Percentiles rank a stretch among this genome's conserved stretches.
These are phyloP conservation scores for Drosophila triauraria DNA, from an alignment of 1,140 invertebrate species.

Conservation along the genomic window DNA sequence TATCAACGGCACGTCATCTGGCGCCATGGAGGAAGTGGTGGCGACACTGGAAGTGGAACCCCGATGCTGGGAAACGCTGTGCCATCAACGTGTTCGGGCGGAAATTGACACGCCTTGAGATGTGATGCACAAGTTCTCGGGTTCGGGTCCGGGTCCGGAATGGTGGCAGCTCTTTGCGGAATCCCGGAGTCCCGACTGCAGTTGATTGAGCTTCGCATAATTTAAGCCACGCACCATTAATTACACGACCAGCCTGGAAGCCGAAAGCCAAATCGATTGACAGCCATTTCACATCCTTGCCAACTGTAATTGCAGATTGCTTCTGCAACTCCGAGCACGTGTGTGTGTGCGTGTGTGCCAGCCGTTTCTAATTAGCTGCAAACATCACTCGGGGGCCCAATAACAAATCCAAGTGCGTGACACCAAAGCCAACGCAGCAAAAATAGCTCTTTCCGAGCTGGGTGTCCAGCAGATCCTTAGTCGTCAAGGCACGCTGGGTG, in stretches of 20 bases:
- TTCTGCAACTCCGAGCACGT: conserved; percentile 5
- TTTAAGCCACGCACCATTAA: conserved; percentile 59
- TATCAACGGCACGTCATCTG: conserved; percentile 65
- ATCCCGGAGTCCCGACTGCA: conserved; percentile 19
- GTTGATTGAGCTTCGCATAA: conserved; percentile 72
- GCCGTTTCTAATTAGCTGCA: conserved; percentile 75
- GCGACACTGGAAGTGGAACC: conserved; percentile 15
- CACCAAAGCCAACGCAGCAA: conserved; percentile 49
- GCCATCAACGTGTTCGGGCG: conserved; percentile 72
- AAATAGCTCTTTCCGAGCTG: conserved; percentile 37
- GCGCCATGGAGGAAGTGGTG: conserved; percentile 57
- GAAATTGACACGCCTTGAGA: conserved; percentile 68
- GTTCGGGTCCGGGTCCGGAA: not conserved
- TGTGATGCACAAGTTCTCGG: not conserved
- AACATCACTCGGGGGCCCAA: conserved; percentile 68
- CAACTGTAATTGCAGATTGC: conserved; percentile 66
- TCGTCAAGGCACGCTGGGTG: conserved; percentile 14
- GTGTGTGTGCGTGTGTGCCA: conserved; percentile 11
- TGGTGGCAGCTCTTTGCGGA: not conserved
- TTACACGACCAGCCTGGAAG: conserved; percentile 41
- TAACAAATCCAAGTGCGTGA: conserved; percentile 63
- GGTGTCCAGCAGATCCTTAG: conserved; percentile 3
- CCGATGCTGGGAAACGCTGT: conserved; percentile 42
- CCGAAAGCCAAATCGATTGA: conserved; percentile 52
- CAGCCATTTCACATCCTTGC: conserved; percentile 36